Conservation (phyloP, 2,888 invertebrate genomes). For the Tricholauxania praeusta region DNA sequence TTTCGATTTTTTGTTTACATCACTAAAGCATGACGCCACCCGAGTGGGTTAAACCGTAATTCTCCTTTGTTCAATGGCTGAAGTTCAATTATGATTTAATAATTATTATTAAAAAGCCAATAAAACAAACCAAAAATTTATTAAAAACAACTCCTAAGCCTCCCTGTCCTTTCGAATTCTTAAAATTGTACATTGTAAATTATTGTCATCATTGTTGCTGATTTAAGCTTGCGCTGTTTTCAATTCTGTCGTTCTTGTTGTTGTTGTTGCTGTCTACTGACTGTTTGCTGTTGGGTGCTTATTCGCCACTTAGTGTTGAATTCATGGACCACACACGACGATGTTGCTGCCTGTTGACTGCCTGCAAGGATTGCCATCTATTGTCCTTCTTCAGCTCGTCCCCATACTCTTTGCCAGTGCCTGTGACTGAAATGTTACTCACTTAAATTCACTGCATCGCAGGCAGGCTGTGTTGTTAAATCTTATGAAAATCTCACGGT, state of each 20-base stretch:
- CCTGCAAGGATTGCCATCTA: neutral
- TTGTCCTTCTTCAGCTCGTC: neutral
- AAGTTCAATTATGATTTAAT: too few species aligned
- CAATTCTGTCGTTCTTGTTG: neutral
- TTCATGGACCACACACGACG: conserved; percentile 37
- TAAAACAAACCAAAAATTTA: too few species aligned
- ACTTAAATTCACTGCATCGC: too few species aligned
- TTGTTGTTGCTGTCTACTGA: neutral
- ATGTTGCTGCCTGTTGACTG: conserved; percentile 3
- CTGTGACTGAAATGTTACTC: too few species aligned
- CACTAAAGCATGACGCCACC: too few species aligned
- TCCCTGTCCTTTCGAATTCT: too few species aligned
- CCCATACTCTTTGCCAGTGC: neutral
- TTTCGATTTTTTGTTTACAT: too few species aligned
- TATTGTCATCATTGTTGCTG: conserved; percentile 8
- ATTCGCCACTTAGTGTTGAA: conserved; percentile 34
- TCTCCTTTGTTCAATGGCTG: too few species aligned
- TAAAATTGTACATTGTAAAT: too few species aligned
- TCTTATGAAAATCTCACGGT: conserved; percentile 31
- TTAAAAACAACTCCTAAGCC: too few species aligned
- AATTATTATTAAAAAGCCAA: too few species aligned
- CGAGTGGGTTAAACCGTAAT: too few species aligned
- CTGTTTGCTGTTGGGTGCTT: conserved; percentile 10
- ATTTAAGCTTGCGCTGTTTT: neutral
- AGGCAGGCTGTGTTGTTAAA: neutral